Base-by-base conservation (phyloP, 2,888 invertebrate genomes). In the Trypoxylon attenuatum region DNA sequence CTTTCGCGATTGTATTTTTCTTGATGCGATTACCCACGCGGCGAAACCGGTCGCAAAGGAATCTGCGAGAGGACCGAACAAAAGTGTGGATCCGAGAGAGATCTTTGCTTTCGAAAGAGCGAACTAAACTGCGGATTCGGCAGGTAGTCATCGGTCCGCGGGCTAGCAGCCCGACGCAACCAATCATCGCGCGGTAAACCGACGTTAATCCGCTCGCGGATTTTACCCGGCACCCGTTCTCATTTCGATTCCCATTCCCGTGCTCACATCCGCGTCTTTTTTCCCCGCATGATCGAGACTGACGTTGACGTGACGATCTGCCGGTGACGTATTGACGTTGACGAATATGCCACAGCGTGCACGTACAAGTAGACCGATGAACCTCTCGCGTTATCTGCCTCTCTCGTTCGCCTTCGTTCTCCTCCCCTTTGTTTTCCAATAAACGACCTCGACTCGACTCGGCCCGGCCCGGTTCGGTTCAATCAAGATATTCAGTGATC, bases 181-280 rank as follows among this genome's bases (percentile, higher is more conserved):
- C 76, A 71, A 76, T 76, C 75, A 69, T 67, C 61, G 66, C 25
- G 63, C 72, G 75, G 73, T 76, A 77, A 77, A 76, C 77, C 76
- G 79, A 76, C 78, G 73, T 79, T 82, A 80, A 82, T 81, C 75
- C 75, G 52, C 51, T 18, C n/a, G 45, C 69, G 73, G 71, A 78
- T 79, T 79, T 79, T 76, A 13, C 33, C 13, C 73, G 63, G 43
- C 61, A 41, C 33, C 41, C 41, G 22, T 33, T 2, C 41, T 43
- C 16, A 19, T 33, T 47, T 38, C 27, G 16, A n/a, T n/a, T n/a
- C n/a, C n/a, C n/a, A n/a, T n/a, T n/a, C n/a, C n/a, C n/a, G n/a
- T n/a, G n/a, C n/a, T n/a, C n/a, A n/a, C 16, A 23, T 27, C 54
- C 61, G 33, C 23, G 50, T 57, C 52, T 70, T 65, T 59, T 63